Evolutionary conservation across 2,113 vertebrate genomes (phyloP), one percentile per base, ranked within the genome.

Genomic region (Podarcis cretensis): DNA sequence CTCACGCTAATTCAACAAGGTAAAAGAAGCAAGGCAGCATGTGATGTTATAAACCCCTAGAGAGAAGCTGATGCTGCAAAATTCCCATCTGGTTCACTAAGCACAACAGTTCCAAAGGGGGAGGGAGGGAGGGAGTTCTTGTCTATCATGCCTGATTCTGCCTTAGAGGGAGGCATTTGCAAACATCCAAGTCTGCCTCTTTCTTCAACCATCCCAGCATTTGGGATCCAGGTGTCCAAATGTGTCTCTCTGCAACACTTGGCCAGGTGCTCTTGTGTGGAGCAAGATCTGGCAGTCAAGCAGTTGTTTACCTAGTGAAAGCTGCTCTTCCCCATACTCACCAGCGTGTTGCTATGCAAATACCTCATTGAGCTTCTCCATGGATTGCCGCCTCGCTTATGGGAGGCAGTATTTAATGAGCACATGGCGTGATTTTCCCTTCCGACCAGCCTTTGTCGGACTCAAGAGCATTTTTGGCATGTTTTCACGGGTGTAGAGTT

Each of bases 351-450:
- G 0, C 1, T 81, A 54, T 48, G 65, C 35, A 69, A 74, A 81
- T 27, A 3, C 83, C 66, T 85, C 0, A 0, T 21, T 85, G 1
- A 12, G 1, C 63, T 86, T 88, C 80, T 77, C 76, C 4, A 40
- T 54, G 40, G 23, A 1, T 0, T 86, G 66, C 0, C 0, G 16
- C 0, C 13, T 5, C 0, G 35, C 0, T 0, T 0, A 59, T 59
- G 37, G 71, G 85, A 74, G 21, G 0, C 1, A 83, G 69, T 63
- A 27, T 84, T 68, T 0, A 0, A 81, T 35, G 0, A 0, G 69
- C 32, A 20, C 23, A 78, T 0, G 0, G 43, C 23, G 77, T 68
- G 40, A 35, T 35, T 68, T n/a, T 0, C 0, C 66, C 54, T 84
- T 14, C 23, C 0, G 0, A 76, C 25, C 1, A 54, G 35, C 18